Evolutionary conservation across 2,797 vertebrate genomes (phyloP), one percentile per base, ranked within the genome.

Genomic region (Varecia variegata): DNA sequence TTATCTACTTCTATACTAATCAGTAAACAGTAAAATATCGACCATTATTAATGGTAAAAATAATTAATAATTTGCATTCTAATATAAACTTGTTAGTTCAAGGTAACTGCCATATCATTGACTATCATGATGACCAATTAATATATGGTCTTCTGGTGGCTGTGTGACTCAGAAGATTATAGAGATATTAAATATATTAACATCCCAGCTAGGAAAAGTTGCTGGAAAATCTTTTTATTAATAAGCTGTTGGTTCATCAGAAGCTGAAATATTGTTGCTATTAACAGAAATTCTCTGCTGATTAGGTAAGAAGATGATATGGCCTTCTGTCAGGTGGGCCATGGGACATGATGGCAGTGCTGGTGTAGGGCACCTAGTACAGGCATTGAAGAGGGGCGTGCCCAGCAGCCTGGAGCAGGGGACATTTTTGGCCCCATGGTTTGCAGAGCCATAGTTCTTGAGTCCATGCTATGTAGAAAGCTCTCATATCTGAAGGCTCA

Each of bases 221-320:
- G 50, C 73, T 43, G 35, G 43, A 58, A 94, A 85, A 62, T 27
- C 13, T 92, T 73, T 71, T 89, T 68, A 96, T 92, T 65, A 58
- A 38, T 80, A 85, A 32, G 30, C n/a, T 81, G 32, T 80, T 71
- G n/a, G 65, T 60, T 92, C 50, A 60, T 85, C 47, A 80, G 73
- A 89, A 85, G 58, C 35, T 45, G 43, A 89, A 88, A 89, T 60
- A 47, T n/a, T 13, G 5, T 67, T 80, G 47, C 67, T 58, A 40
- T 73, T 85, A 88, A 65, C 79, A 52, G 54, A 47, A 50, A 84
- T 67, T 81, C 73, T 96, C 50, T 60, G 56, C 56, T 89, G 80
- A 81, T 89, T 89, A 94, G 73, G 68, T 92, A 76, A 89, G 65
- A 80, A 45, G 80, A 50, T 56, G 20, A 52, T 7, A 77, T 52